A percentile compares a stretch with the other conserved stretches of the same genome.
Conservation (phyloP, 30 jellyfish, hydroid and myxozoan genomes). For the Chrysaora quinquecirrha region DNA sequence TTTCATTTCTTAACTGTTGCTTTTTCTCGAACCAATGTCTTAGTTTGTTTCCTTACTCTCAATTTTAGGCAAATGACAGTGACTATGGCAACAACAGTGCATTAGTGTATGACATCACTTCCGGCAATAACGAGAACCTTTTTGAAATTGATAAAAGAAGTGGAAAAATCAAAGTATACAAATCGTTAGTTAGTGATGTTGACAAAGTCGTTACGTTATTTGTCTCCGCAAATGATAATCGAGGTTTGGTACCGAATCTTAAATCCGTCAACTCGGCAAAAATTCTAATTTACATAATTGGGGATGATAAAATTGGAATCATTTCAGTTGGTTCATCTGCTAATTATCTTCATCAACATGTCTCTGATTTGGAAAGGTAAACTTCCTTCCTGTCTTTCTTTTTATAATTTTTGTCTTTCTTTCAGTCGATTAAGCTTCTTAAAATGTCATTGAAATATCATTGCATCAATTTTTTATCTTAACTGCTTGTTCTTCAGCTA, state of each 20-base stretch:
- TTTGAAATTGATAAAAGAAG: constrained; percentile 45
- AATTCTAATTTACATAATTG: constrained; percentile 14
- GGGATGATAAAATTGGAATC: constrained; percentile 43
- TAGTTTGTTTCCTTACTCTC: too few species aligned
- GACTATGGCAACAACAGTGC: constrained; percentile 63
- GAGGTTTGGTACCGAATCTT: constrained; percentile 40
- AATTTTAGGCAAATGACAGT: constrained; percentile 56
- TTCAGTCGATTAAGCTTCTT: not conserved
- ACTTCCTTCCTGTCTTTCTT: not conserved
- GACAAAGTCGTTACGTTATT: constrained; percentile 5
- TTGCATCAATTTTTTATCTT: not conserved
- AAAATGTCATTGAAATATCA: not conserved
- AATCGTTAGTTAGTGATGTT: constrained; percentile 54
- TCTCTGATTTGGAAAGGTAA: constrained; percentile 13
- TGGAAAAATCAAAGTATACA: constrained; percentile 53
- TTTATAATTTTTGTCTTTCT: not conserved
- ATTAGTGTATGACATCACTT: constrained; percentile 37
- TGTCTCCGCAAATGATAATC: constrained; percentile 49
- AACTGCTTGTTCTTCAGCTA: not conserved
- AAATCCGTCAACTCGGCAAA: constrained; percentile 16
- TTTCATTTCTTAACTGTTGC: not conserved
- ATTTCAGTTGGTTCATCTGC: constrained; percentile 41
- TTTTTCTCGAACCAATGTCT: not conserved
- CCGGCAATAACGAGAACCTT: constrained; percentile 65
- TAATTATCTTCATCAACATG: constrained; percentile 13